Percentiles rank a stretch among this genome's conserved stretches.
Conservation (phyloP, 2,113 vertebrate species). For the Tachycineta bicolor region DNA sequence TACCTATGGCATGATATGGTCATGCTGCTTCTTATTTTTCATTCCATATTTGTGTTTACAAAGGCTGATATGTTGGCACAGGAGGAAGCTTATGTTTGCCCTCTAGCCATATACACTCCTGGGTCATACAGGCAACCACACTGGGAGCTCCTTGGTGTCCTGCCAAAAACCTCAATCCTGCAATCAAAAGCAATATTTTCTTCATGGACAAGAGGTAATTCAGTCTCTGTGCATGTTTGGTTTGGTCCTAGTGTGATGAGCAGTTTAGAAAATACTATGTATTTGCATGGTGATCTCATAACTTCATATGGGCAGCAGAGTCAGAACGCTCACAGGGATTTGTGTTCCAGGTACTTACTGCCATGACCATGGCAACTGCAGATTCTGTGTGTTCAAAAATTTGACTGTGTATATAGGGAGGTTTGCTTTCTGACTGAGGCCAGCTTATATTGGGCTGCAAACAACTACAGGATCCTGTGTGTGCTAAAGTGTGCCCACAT, state of each 20-base stretch:
- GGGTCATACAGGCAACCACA: not conserved
- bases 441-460: not conserved
- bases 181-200: slow-evolving; percentile 3
- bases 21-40: not conserved
- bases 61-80: not conserved
- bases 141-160: not conserved
- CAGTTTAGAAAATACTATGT: not conserved
- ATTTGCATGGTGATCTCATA: not conserved
- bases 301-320: accelerated
- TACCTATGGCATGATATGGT: not conserved
- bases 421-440: not conserved
- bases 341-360: not conserved
- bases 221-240: accelerated
- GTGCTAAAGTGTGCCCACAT: not conserved
- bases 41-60: not conserved
- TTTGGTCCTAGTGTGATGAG: not conserved
- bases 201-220: not conserved
- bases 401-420: accelerated
- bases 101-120: not conserved
- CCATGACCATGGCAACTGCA: not conserved
- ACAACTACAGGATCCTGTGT: not conserved
- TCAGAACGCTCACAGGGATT: not conserved
- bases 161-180: slow-evolving; percentile 7
- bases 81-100: not conserved
- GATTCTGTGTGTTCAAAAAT: not conserved